A percentile compares a stretch with the other conserved stretches of the same genome.
These are phyloP conservation scores for Agrotis puta DNA, from an alignment of 2,888 invertebrate genomes.

Conservation along the genomic window DNA sequence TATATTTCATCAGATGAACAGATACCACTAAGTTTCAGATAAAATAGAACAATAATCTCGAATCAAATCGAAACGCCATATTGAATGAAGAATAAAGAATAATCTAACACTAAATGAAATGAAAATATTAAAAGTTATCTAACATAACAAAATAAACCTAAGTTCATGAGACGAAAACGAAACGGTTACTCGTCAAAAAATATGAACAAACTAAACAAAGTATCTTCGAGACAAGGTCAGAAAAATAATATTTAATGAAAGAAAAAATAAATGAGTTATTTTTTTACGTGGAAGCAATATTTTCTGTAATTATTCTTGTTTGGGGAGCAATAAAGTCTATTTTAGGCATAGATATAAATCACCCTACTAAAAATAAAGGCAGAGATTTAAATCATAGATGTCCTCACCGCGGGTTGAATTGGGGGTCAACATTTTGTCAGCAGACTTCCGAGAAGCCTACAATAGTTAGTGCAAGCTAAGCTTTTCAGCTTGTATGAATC, in stretches of 20 bases:
- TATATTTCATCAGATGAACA: neutral
- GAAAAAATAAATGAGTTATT: constrained; percentile 32
- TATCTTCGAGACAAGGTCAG: constrained; percentile 50
- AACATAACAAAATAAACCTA: constrained; percentile 61
- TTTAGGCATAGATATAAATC: neutral
- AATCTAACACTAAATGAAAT: constrained; percentile 55
- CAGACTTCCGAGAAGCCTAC: too few relatives aligned
- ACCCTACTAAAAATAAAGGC: too few relatives aligned
- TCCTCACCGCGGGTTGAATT: too few relatives aligned
- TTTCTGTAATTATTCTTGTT: neutral
- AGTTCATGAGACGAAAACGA: constrained; percentile 58
- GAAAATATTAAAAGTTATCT: constrained; percentile 62
- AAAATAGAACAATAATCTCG: neutral
- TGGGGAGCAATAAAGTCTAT: neutral
- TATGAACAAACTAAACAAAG: constrained; percentile 65
- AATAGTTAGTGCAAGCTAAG: too few relatives aligned
- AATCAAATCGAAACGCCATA: constrained; percentile 24
- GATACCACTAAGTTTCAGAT: neutral
- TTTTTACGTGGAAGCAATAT: constrained; percentile 41
- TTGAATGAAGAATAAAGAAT: constrained; percentile 49
- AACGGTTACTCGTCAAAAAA: constrained; percentile 61
- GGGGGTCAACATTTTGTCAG: too few relatives aligned
- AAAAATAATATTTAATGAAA: constrained; percentile 53
- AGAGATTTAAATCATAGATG: too few relatives aligned
- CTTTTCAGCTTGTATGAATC: too few relatives aligned